Evolutionary conservation across 2,797 vertebrate species (phyloP), one percentile per base, ranked within the genome.

Genomic region (Macrochelys suwanniensis): DNA sequence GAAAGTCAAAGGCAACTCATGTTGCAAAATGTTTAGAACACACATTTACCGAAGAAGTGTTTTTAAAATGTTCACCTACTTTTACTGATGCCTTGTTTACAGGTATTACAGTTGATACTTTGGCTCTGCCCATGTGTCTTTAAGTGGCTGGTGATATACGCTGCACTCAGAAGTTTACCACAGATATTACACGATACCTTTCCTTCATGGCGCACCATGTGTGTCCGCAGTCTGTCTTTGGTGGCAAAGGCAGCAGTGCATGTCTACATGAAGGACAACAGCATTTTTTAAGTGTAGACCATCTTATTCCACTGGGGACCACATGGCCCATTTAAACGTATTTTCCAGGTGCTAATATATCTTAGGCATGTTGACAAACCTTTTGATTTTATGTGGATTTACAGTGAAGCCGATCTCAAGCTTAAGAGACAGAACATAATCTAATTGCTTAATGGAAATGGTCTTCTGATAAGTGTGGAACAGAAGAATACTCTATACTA

Each of bases 141-240:
- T 98, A 99, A 98, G 98, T 99, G 99, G 98, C 99, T 99, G 98
- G 99, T 99, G 98, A 99, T 99, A 97, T 99, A 99, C 65, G 99
- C 99, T 87, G 99, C 99, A 71, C 99, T 99, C 89, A 99, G 99
- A 98, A 99, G 99, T 98, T 99, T 99, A 97, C 99, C 99, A 96
- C 99, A 99, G 98, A 99, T 99, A 98, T 99, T 99, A 97, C 99
- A 99, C 74, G 99, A 99, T 97, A 99, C 99, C 98, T 99, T 99
- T 97, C 99, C 99, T 98, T 99, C 99, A 42, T 99, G 99, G 96
- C 99, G 99, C 96, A 99, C 99, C 99, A 99, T 99, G 98, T 99
- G 99, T 94, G 99, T 99, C 97, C 99, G 99, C 96, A 99, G 98
- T 92, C 99, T 99, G 98, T 99, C 99, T 99, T 99, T 99, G 98